Percentiles rank a stretch among this genome's conserved stretches.
Conservation (phyloP, 2,888 invertebrate species). For the Phrixothrix hirtus region DNA sequence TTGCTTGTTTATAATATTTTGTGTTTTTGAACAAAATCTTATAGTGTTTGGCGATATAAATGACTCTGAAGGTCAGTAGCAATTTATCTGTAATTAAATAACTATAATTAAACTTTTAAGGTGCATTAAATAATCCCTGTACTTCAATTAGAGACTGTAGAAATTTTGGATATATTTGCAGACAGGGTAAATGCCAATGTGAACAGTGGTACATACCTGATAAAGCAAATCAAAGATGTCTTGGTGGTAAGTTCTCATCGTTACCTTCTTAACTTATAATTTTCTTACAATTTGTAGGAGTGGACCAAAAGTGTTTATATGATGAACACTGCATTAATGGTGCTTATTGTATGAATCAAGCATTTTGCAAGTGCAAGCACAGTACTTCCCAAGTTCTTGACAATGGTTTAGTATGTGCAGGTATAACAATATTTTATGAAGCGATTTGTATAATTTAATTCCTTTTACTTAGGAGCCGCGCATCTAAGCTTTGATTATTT, state of each 20-base stretch:
- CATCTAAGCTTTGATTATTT: not conserved
- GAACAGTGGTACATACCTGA: slow-evolving; percentile 45
- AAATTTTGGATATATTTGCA: slow-evolving; percentile 50
- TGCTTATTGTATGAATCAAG: slow-evolving; percentile 52
- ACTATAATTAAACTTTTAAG: no score
- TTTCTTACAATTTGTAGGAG: slow-evolving; percentile 42
- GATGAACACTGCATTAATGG: slow-evolving; percentile 55
- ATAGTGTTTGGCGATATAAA: not conserved
- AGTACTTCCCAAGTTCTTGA: slow-evolving; percentile 40
- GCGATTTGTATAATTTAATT: not conserved
- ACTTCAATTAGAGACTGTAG: slow-evolving; percentile 44
- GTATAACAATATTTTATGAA: slow-evolving; percentile 33
- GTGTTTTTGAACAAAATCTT: not conserved
- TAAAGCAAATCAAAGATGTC: slow-evolving; percentile 45
- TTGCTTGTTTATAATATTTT: slow-evolving; percentile 3
- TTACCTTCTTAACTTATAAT: not conserved
- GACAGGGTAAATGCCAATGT: slow-evolving; percentile 52
- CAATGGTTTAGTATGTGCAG: slow-evolving; percentile 46
- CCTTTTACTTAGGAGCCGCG: slow-evolving; percentile 1
- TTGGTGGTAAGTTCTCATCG: slow-evolving; percentile 51
- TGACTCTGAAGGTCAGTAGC: not conserved
- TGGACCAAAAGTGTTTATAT: slow-evolving; percentile 51
- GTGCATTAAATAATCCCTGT: slow-evolving; percentile 43
- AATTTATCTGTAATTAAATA: slow-evolving; percentile 1
- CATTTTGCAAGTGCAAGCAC: slow-evolving; percentile 51